Evolutionary conservation across 2,113 vertebrate genomes (phyloP).

Genomic region (Cochlearius cochlearius): DNA sequence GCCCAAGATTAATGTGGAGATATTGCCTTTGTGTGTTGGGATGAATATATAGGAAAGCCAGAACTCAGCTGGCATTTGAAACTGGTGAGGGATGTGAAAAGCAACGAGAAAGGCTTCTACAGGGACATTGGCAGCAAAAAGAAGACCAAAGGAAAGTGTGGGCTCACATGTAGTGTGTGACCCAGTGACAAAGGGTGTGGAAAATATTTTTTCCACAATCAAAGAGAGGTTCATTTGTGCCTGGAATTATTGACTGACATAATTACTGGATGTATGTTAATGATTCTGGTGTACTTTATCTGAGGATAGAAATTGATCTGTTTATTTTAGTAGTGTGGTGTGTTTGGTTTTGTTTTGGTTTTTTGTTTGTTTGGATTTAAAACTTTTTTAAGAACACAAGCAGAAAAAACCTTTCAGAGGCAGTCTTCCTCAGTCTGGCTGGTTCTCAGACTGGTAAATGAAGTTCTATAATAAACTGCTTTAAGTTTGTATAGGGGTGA

Average conservation of each 20-base stretch:
- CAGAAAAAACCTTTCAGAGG: neutral
- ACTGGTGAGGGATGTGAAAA: neutral
- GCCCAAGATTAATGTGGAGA: neutral
- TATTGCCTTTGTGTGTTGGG: neutral
- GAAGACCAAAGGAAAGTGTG: neutral
- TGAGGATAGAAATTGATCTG: neutral
- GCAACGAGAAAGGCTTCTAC: neutral
- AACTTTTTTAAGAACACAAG: neutral
- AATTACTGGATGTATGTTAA: neutral
- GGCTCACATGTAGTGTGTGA: neutral
- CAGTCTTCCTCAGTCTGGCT: neutral
- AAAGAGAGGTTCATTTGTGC: neutral
- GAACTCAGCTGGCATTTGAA: neutral
- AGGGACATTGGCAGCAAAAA: neutral
- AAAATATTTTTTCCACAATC: neutral
- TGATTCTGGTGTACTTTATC: neutral
- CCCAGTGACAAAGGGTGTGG: fast-evolving
- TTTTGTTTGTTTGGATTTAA: neutral
- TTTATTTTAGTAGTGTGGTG: neutral
- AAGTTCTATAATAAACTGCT: neutral
- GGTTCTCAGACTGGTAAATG: neutral
- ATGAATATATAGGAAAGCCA: neutral
- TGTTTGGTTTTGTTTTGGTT: neutral
- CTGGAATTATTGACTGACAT: neutral
- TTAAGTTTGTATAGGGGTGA: neutral